Percentiles rank a stretch among this genome's conserved stretches.
These are phyloP conservation scores for Meghimatium bilineatum DNA, from an alignment of 2,888 invertebrate genomes.

Conservation along the genomic window DNA sequence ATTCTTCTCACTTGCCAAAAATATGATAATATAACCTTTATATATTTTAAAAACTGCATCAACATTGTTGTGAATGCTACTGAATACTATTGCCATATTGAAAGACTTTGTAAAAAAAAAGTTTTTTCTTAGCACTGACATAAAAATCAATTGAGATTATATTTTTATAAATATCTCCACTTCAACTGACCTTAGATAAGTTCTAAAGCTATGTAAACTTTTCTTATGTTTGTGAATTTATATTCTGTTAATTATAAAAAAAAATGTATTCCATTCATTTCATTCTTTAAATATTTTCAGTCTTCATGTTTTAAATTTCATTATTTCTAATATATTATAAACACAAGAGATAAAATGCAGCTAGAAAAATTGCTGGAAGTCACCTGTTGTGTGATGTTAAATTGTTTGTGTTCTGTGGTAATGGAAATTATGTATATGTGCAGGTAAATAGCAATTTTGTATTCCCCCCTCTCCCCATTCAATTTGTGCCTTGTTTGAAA, in stretches of 20 bases:
- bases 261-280: neutral
- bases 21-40: no score
- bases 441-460: neutral
- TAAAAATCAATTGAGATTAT: neutral
- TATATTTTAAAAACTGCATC: no score
- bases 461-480: neutral
- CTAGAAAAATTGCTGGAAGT: neutral
- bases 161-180: neutral
- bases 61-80: no score
- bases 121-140: neutral
- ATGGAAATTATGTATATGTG: neutral
- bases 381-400: neutral
- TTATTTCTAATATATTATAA: neutral
- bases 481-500: slow-evolving; percentile 8
- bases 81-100: no score
- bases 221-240: neutral
- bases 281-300: neutral
- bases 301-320: neutral
- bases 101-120: neutral
- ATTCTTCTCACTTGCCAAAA: no score
- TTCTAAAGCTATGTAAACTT: neutral
- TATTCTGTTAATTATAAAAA: neutral
- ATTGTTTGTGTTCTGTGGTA: neutral
- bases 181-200: neutral
- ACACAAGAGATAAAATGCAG: neutral